Evolutionary conservation across 2,113 vertebrate genomes (phyloP).

Genomic region (Accipiter cooperii): DNA sequence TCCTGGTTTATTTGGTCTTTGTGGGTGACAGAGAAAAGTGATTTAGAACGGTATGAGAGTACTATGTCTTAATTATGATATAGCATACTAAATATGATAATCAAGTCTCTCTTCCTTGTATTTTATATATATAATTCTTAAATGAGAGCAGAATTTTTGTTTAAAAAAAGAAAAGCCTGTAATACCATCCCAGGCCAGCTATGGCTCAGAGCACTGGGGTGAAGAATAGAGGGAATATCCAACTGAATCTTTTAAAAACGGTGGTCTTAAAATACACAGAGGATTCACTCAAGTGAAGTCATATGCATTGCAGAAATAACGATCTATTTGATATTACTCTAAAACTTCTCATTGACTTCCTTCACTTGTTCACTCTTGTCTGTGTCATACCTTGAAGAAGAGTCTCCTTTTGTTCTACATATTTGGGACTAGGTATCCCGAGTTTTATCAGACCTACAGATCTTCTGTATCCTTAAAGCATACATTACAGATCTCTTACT

Average conservation of each 20-base stretch:
- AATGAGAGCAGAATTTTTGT: not conserved
- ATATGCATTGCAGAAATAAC: not conserved
- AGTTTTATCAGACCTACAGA: not conserved
- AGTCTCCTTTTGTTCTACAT: not conserved
- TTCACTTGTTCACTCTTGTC: not conserved
- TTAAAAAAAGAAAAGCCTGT: not conserved
- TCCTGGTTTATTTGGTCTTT: not conserved
- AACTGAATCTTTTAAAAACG: not conserved
- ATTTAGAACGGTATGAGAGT: slow-evolving; percentile 27
- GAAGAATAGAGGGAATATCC: not conserved
- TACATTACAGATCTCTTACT: not conserved
- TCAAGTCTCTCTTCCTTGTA: slow-evolving; percentile 21
- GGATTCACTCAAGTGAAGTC: not conserved
- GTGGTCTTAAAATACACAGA: not conserved
- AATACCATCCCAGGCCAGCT: not conserved
- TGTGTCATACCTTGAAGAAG: not conserved
- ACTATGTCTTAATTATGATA: slow-evolving; percentile 18
- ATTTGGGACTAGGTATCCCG: not conserved
- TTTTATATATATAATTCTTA: not conserved
- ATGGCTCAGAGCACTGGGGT: not conserved
- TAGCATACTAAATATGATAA: slow-evolving; percentile 24
- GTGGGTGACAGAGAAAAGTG: not conserved
- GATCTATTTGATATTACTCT: not conserved
- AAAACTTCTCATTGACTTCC: not conserved
- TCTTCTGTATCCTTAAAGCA: not conserved